Base-by-base conservation (phyloP, 2,888 invertebrate species). In the Caenorhabditis sp. region DNA sequence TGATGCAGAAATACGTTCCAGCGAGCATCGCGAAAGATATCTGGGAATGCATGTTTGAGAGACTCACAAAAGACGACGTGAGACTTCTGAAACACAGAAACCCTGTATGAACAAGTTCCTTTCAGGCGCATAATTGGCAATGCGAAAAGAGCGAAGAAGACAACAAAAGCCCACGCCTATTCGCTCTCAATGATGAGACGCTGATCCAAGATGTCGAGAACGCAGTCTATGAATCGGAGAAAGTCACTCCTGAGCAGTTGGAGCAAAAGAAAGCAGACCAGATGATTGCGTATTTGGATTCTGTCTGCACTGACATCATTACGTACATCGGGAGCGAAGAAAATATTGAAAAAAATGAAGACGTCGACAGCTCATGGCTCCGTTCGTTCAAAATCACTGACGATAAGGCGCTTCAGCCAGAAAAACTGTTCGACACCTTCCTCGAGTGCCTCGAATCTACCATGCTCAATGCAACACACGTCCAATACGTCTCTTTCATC, bases 401-500 rank as follows among this genome's bases (percentile, higher is more conserved):
- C 11, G 65, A 65, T 22, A 30, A 39, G 22, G 22, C 46, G 9
- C 4, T 39, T 15, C 20, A 45, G 2, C 17, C 48, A 11, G 63
- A 63, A 0, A 39, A 58, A 5, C 17, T 83, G 4, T 86, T 84
- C 66, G 68, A 62, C 13, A 48, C 46, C 9, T 70, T 86, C 35
- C 39, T 76, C 55, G 48, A 66, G n/a, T 75, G 79, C 7, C 61
- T 87, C 13, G 83, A 83, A 43, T 79, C 79, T n/a, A 78, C 79
- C 9, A 76, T 87, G 68, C 78, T 87, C 27, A 80, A 46, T 35
- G 79, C 83, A 1, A 71, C 73, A 1, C 82, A 84, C 30, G 81
- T 84, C 0, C 77, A 82, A 30, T 80, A 81, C 48, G 73, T 85
- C 15, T 82, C 87, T 0, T 87, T 85, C 55, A 70, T 87, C 52